Conservation (phyloP, 2,113 vertebrate species). For the Cephalopterus ornatus region DNA sequence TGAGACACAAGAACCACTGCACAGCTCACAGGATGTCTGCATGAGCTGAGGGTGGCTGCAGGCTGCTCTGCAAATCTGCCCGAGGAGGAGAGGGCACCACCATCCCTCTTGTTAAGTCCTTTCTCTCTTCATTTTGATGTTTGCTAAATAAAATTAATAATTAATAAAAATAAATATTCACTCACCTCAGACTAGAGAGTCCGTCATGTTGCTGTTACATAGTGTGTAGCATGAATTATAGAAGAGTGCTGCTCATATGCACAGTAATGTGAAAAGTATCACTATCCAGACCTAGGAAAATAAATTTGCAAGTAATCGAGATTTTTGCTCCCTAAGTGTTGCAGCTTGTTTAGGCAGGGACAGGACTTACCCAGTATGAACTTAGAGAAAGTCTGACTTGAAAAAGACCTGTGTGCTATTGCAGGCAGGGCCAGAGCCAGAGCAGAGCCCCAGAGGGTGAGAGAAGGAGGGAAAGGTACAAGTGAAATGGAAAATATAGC, state of each 20-base stretch:
- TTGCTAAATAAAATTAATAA: slow-evolving; percentile 51
- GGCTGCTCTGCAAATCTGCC: neutral
- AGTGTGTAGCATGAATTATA: neutral
- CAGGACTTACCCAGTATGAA: neutral
- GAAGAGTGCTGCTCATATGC: rapidly evolving
- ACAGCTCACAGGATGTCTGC: neutral
- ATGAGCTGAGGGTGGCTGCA: neutral
- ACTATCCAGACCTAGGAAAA: neutral
- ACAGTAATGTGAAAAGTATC: neutral
- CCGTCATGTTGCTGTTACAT: neutral
- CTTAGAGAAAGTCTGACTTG: neutral
- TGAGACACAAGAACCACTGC: rapidly evolving
- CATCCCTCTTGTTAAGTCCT: neutral
- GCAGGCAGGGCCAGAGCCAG: neutral
- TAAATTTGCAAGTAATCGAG: neutral
- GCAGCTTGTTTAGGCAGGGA: neutral
- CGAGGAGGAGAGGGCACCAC: neutral
- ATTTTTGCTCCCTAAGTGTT: neutral
- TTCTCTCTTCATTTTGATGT: neutral
- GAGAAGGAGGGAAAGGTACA: neutral
- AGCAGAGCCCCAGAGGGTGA: neutral
- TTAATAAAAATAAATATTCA: no score
- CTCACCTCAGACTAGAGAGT: neutral
- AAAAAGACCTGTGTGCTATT: neutral
- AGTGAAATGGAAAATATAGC: neutral